Percentiles rank a stretch among this genome's conserved stretches.
Evolutionary conservation across 2,113 vertebrate species (phyloP).

Genomic region (Illadopsis cleaveri): DNA sequence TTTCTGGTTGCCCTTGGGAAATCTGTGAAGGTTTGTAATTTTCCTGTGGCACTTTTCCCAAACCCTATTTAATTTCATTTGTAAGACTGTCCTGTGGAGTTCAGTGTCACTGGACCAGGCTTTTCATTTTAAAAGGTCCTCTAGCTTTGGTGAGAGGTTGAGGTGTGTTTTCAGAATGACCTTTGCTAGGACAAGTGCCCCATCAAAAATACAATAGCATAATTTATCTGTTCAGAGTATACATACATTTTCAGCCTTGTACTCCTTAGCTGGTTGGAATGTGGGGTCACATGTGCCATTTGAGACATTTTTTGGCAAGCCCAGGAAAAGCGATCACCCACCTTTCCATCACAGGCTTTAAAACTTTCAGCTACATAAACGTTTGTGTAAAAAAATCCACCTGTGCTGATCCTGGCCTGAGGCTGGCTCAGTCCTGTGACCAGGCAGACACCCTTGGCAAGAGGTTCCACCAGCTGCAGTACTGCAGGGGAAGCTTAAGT

Average conservation of each 20-base stretch:
- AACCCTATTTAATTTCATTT: not conserved
- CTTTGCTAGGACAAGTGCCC: not conserved
- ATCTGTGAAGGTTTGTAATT: not conserved
- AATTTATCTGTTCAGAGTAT: not conserved
- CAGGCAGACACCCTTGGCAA: not conserved
- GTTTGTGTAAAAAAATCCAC: not conserved
- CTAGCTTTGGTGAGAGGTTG: not conserved
- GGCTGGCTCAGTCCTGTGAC: not conserved
- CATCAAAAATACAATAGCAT: not conserved
- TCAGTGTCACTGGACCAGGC: not conserved
- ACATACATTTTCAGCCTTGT: not conserved
- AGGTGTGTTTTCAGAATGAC: not conserved
- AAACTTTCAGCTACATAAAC: not conserved
- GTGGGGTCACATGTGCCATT: not conserved
- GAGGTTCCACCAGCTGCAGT: not conserved
- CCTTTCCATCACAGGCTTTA: not conserved
- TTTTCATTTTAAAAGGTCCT: not conserved
- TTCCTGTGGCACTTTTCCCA: not conserved
- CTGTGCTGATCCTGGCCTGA: not conserved
- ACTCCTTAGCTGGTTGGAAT: not conserved
- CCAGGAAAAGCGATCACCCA: not conserved
- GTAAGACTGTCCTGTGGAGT: not conserved
- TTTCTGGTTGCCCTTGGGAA: not conserved
- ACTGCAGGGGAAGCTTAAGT: not conserved
- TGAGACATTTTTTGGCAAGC: not conserved